Evolutionary conservation across 2,888 invertebrate genomes (phyloP), one percentile per base, ranked within the genome.

Genomic region (Parasteatoda lunata): DNA sequence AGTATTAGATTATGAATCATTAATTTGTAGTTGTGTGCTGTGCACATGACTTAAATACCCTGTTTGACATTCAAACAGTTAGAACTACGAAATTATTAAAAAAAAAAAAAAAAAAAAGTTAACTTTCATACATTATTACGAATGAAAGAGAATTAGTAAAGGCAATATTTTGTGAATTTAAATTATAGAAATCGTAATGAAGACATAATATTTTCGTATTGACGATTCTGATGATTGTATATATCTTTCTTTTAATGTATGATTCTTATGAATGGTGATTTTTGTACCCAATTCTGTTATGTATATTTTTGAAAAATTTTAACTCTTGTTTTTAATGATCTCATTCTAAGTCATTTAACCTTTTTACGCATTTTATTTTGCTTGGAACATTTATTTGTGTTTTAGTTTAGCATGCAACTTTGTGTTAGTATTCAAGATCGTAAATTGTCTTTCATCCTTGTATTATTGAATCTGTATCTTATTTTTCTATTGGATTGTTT

Each of bases 31-130:
- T 30, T 30, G 2, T 30, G 30, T 30, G 30, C 30, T 30, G 30
- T 30, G 30, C 30, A 30, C 30, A 30, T 30, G 30, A 30, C 30
- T 30, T 30, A 30, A 30, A 30, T 30, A 30, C 30, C 30, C 72
- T 52, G 72, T 72, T 72, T 72, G 72, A 72, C 52, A 72, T 72
- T 72, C 72, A 72, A 72, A 52, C 72, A 72, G 9, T 9, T 52
- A 15, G 11, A 11, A 70, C 4, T 11, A 47, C 48, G n/a, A 48
- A 48, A 47, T 48, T 6, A 30, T 0, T 30, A 1, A 1, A 30
- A 30, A 30, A 30, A 30, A 30, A 30, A 30, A 30, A 30, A n/a
- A n/a, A n/a, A n/a, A n/a, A n/a, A n/a, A n/a, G n/a, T n/a, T n/a
- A n/a, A 30, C 30, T 30, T 30, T 30, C 30, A 30, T 30, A 30